Evolutionary conservation across 2,113 vertebrate species (phyloP).

Genomic region (Anseranas semipalmata): DNA sequence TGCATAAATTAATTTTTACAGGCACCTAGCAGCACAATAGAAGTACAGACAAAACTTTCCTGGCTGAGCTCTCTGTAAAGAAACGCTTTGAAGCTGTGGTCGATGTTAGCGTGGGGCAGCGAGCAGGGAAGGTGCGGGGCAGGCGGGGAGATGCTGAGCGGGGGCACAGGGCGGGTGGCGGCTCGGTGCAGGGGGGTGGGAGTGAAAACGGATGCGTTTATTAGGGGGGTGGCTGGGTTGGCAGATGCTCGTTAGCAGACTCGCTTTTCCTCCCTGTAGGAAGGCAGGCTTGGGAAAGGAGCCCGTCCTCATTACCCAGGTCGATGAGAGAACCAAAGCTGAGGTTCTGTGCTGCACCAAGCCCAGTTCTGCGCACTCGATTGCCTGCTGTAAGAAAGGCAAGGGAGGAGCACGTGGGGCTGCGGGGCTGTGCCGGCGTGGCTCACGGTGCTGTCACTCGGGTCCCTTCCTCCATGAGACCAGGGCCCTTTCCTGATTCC

Average conservation of each 20-base stretch:
- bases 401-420: too few species aligned
- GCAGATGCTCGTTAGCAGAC: not conserved
- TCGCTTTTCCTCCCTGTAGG: fast-evolving
- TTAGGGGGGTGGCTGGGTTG: not conserved
- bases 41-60: not conserved
- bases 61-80: not conserved
- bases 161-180: not conserved
- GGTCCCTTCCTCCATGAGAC: fast-evolving
- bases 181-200: not conserved
- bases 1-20: not conserved
- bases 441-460: not conserved
- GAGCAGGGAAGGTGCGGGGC: not conserved
- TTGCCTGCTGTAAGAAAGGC: not conserved
- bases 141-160: not conserved
- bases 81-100: not conserved
- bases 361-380: fast-evolving
- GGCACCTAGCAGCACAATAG: not conserved
- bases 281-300: not conserved
- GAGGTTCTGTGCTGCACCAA: not conserved
- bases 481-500: not conserved
- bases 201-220: not conserved
- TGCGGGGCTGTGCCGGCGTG: fast-evolving
- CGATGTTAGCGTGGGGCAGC: not conserved
- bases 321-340: not conserved
- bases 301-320: fast-evolving